Percentiles rank a stretch among this genome's conserved stretches.
Conservation (phyloP, 2,113 vertebrate genomes). For the Spermophilus dauricus region DNA sequence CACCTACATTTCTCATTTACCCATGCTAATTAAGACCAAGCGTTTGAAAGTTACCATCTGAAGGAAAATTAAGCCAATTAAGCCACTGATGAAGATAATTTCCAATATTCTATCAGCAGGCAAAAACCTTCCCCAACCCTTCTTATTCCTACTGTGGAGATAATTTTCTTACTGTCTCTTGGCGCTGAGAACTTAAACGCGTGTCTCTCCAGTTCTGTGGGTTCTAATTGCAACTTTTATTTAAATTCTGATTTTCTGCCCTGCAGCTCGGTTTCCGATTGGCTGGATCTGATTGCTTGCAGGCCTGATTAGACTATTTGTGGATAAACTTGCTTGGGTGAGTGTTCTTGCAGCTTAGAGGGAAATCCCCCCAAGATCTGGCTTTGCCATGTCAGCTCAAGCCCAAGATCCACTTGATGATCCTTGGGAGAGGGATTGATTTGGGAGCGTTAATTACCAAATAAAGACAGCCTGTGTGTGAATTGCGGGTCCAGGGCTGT, state of each 20-base stretch:
- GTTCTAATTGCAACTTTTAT: constrained; percentile 84
- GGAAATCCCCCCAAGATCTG: constrained; percentile 54
- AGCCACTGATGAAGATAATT: constrained; percentile 86
- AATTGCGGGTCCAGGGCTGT: constrained; percentile 39
- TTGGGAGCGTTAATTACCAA: constrained; percentile 72
- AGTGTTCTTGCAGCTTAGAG: constrained; percentile 30
- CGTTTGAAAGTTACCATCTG: constrained; percentile 86
- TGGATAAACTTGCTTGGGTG: constrained; percentile 40
- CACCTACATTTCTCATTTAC: constrained; percentile 86
- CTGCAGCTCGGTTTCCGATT: constrained; percentile 70
- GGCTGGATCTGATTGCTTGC: constrained; percentile 78
- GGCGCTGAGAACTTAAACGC: constrained; percentile 70
- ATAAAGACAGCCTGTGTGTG: constrained; percentile 63
- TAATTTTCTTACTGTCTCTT: constrained; percentile 77
- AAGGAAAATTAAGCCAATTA: constrained; percentile 87
- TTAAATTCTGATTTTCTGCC: constrained; percentile 82
- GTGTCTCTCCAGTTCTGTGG: constrained; percentile 60
- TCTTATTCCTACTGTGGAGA: constrained; percentile 68
- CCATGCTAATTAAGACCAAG: constrained; percentile 87
- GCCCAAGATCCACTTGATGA: constrained; percentile 24
- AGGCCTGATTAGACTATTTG: constrained; percentile 79
- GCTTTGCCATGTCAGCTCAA: constrained; percentile 42
- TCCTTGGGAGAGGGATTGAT: constrained; percentile 67
- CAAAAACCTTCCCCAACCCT: constrained; percentile 80
- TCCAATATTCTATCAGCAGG: constrained; percentile 86